Evolutionary conservation across 2,797 vertebrate genomes (phyloP).

Genomic region (Gobio occitaniae): DNA sequence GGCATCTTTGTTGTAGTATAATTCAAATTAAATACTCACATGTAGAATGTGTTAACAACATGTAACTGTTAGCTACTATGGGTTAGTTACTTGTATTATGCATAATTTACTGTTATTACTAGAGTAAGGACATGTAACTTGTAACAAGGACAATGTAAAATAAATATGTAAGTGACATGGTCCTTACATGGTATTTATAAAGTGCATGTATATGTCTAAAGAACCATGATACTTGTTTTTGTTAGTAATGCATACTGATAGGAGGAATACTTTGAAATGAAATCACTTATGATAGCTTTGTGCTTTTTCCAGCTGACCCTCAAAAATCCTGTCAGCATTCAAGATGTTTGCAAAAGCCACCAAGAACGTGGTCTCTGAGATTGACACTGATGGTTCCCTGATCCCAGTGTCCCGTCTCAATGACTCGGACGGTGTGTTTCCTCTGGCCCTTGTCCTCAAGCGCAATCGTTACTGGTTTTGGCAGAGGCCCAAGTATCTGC

Average conservation of each 20-base stretch:
- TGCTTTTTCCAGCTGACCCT: neutral
- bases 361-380: conserved; percentile 87
- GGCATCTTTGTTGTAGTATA: neutral
- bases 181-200: neutral
- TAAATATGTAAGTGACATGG: neutral
- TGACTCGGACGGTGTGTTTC: conserved; percentile 81
- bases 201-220: neutral
- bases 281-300: neutral
- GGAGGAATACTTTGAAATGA: neutral
- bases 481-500: conserved; percentile 88
- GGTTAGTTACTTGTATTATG: neutral
- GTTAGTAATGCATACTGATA: neutral
- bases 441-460: conserved; percentile 87
- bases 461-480: conserved; percentile 86
- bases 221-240: neutral
- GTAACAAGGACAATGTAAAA: neutral
- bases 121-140: neutral
- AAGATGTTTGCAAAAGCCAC: conserved; percentile 93
- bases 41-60: neutral
- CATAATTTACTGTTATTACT: neutral
- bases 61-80: neutral
- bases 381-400: conserved; percentile 83
- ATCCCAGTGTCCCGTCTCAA: conserved; percentile 86
- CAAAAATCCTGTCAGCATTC: neutral
- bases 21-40: neutral